phyloP scores from a whole-genome alignment of 2,113 vertebrate genomes.

The Ascaphus truei region DNA sequence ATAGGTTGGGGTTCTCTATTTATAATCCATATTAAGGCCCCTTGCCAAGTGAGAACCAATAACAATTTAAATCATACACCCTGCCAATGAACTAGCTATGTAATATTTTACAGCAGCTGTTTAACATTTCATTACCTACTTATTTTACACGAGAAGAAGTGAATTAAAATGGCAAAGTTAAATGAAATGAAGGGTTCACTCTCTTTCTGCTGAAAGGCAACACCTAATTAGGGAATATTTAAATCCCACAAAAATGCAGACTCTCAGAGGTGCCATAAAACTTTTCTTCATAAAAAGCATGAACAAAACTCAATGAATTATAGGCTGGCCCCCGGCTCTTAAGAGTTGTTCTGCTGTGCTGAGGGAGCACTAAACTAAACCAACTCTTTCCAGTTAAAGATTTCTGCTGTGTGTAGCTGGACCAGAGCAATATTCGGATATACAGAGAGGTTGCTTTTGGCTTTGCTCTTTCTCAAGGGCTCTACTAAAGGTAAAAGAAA shows the following conservation, averaged over 20 bases:
- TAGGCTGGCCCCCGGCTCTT: constrained; percentile 34
- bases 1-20: not conserved
- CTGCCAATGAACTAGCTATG: constrained; percentile 19
- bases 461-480: not conserved
- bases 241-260: constrained; percentile 58
- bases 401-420: constrained; percentile 25
- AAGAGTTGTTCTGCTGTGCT: constrained; percentile 26
- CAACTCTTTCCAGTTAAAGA: constrained; percentile 27
- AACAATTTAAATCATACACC: not conserved
- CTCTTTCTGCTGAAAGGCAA: constrained; percentile 57
- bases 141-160: constrained; percentile 58
- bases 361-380: constrained; percentile 34
- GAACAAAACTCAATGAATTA: constrained; percentile 45
- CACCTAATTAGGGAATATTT: constrained; percentile 63
- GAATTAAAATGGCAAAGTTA: constrained; percentile 57
- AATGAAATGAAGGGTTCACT: constrained; percentile 54
- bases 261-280: constrained; percentile 47
- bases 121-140: constrained; percentile 55
- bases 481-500: not conserved
- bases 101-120: constrained; percentile 52
- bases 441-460: not conserved
- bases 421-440: not conserved
- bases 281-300: constrained; percentile 44
- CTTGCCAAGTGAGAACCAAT: not conserved
- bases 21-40: not conserved